Percentiles rank a stretch among this genome's conserved stretches.
Conservation (phyloP, 2,888 invertebrate species). For the Nymphalis c-album region DNA sequence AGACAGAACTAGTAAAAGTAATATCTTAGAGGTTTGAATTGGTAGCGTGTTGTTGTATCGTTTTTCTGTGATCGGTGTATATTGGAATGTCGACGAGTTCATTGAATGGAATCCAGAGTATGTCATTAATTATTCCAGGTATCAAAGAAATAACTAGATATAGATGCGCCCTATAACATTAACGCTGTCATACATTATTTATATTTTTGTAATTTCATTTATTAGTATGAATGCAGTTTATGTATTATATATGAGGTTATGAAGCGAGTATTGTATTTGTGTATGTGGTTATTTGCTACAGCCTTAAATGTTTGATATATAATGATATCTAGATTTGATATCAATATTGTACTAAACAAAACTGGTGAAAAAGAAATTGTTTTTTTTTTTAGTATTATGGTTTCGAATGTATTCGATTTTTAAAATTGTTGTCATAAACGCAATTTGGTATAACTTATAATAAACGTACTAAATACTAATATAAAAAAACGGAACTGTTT, state of each 20-base stretch:
- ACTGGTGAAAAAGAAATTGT: no score
- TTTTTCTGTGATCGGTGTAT: slow-evolving; percentile 25
- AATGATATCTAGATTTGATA: neutral
- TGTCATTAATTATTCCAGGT: slow-evolving; percentile 30
- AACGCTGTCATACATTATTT: slow-evolving; percentile 24
- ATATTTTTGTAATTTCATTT: slow-evolving; percentile 33
- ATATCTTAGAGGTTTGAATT: neutral
- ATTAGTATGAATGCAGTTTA: slow-evolving; percentile 1
- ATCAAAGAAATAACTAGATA: slow-evolving; percentile 25
- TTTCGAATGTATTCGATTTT: no score
- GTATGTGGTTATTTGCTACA: slow-evolving; percentile 9
- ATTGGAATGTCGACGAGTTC: slow-evolving; percentile 24
- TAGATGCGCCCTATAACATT: slow-evolving; percentile 17
- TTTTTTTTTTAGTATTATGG: no score
- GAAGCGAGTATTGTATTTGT: neutral
- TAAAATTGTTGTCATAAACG: no score
- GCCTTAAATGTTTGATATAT: neutral
- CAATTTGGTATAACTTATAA: no score
- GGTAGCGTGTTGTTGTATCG: slow-evolving; percentile 14
- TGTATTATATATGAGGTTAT: neutral
- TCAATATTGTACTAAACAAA: neutral
- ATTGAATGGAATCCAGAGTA: slow-evolving; percentile 17
- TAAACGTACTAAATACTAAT: neutral
- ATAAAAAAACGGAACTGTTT: neutral
- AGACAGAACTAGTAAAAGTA: slow-evolving; percentile 1